phyloP scores from a whole-genome alignment of 2,113 vertebrate genomes.

The Glaucidium brasilianum region DNA sequence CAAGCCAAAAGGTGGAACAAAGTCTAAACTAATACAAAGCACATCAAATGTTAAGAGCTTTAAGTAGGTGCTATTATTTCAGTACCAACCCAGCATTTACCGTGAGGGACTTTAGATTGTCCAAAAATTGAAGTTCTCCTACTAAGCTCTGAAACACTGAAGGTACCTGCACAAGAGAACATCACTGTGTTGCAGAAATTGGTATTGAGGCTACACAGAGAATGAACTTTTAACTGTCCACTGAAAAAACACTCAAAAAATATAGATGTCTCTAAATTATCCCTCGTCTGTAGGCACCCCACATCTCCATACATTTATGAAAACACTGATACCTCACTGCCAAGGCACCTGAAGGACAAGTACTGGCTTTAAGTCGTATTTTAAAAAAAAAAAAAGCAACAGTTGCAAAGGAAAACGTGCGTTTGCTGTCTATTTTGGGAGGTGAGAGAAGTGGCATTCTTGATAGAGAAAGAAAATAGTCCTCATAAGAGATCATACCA shows the following conservation, averaged over 20 bases:
- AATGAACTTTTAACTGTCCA: not conserved
- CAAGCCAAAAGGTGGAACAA: rapidly evolving
- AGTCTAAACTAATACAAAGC: not conserved
- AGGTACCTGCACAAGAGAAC: not conserved
- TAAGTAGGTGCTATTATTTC: not conserved
- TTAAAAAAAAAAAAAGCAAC: not conserved
- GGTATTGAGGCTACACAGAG: not conserved
- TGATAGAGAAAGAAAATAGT: not conserved
- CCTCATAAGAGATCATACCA: not conserved
- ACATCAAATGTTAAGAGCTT: not conserved
- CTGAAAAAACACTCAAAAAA: not conserved
- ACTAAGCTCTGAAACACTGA: not conserved
- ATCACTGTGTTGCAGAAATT: not conserved
- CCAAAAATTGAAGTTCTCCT: not conserved
- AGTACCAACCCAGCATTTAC: not conserved
- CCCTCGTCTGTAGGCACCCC: not conserved
- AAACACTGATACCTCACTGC: not conserved
- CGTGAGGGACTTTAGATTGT: not conserved
- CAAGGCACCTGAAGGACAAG: not conserved
- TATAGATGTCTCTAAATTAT: not conserved
- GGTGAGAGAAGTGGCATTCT: not conserved
- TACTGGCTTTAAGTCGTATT: not conserved
- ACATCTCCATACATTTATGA: not conserved
- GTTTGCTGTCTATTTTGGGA: not conserved
- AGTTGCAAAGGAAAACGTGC: not conserved